Percentiles rank a stretch among this genome's conserved stretches.
Conservation (phyloP, 2,888 invertebrate species). For the Lapara coniferarum region DNA sequence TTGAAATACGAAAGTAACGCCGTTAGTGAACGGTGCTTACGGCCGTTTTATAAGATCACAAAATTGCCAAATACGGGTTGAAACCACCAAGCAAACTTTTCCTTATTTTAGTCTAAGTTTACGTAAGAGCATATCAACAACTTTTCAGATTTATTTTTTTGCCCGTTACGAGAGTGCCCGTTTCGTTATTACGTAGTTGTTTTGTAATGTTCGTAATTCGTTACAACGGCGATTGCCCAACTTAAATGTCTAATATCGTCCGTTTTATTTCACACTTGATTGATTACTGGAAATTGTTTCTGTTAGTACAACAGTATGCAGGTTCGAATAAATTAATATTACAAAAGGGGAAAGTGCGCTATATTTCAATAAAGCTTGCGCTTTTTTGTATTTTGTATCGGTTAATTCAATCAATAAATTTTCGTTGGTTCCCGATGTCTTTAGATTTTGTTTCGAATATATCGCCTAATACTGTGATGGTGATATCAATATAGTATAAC, state of each 20-base stretch:
- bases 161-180: constrained; percentile 49
- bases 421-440: too few species aligned
- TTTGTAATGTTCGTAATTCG: constrained; percentile 49
- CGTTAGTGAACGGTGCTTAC: neutral
- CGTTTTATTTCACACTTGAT: constrained; percentile 71
- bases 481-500: too few species aligned
- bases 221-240: constrained; percentile 59
- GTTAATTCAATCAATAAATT: too few species aligned
- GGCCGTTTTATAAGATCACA: neutral
- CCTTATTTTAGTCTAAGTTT: constrained; percentile 33
- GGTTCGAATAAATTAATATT: constrained; percentile 20
- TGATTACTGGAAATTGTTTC: constrained; percentile 43
- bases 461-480: too few species aligned
- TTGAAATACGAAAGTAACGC: neutral
- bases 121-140: constrained; percentile 42
- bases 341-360: constrained; percentile 14
- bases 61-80: neutral
- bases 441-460: too few species aligned
- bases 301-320: constrained; percentile 19
- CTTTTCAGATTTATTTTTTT: constrained; percentile 52
- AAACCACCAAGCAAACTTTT: constrained; percentile 12
- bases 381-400: neutral
- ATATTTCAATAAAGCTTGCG: neutral
- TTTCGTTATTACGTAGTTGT: constrained; percentile 50
- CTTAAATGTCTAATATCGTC: constrained; percentile 57